Base-by-base conservation (phyloP, 2,888 invertebrate species). In the Acholoe squamosa region DNA sequence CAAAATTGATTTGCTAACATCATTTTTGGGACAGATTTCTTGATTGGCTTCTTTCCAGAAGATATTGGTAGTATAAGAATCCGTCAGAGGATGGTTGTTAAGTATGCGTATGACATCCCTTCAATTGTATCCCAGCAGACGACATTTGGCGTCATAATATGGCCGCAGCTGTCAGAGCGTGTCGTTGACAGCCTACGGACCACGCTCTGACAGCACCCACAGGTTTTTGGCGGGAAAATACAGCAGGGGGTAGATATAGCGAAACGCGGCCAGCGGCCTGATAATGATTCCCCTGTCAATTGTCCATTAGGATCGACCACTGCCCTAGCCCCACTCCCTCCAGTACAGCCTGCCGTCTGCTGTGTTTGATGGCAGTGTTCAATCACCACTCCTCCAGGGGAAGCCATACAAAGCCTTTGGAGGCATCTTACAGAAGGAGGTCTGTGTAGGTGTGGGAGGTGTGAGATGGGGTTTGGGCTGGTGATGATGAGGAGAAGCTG, bases 281-380 rank as follows among this genome's bases (percentile, higher is more conserved):
- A 43, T 80, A 80, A 56, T 86, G 43, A 56, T 89, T 61, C 89
- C 61, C 56, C 61, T 56, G 89, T 89, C 89, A 89, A 54, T 67
- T 3, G 89, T 25, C 89, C 89, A 89, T 89, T 89, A 89, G 34
- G 67, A 89, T 31, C 34, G 34, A 10, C 56, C 76, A 31, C 5
- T 76, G 76, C 28, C 76, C 76, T 76, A 14, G 3, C 76, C 71
- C 76, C 71, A 25, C 71, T n/a, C 28, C 71, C 28, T 28, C 14
- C 71, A 71, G 5, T 5, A 25, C 14, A 19, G 14, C 5, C 22
- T 16, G n/a, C 33, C 19, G 80, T 0, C 12, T 14, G 34, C 80
- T 22, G 43, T 25, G 19, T 34, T 19, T 80, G 80, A 25, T n/a
- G 43, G 80, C 34, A 43, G 80, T 80, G 34, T n/a, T 33, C 43